Conservation (phyloP, 1,140 invertebrate species). For the Gyrodactylus bullatarudis region DNA sequence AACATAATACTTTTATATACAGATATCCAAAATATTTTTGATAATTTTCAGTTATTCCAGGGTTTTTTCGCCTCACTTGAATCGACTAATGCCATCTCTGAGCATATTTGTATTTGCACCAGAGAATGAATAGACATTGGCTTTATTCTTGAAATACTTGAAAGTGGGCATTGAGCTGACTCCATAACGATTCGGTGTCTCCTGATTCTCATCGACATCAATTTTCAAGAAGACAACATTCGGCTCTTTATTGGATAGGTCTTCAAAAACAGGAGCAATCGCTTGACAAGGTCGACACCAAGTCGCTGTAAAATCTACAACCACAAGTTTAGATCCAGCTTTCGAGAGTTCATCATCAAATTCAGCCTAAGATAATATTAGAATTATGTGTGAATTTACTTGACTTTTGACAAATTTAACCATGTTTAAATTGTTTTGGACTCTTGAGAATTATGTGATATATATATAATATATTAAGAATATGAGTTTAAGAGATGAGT, state of each 20-base stretch:
- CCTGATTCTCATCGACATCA: slow-evolving; percentile 30
- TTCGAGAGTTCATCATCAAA: slow-evolving; percentile 42
- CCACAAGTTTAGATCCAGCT: slow-evolving; percentile 49
- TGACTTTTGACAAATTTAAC: neutral
- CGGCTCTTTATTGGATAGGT: slow-evolving; percentile 44
- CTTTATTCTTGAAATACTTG: slow-evolving; percentile 53
- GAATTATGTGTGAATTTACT: neutral
- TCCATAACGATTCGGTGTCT: slow-evolving; percentile 43
- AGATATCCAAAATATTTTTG: too few relatives aligned
- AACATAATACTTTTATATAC: too few relatives aligned
- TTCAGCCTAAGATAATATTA: slow-evolving; percentile 31
- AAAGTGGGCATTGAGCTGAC: slow-evolving; percentile 90
- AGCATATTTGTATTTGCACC: slow-evolving; percentile 9
- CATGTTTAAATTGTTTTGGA: neutral
- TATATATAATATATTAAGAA: too few relatives aligned
- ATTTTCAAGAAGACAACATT: slow-evolving; percentile 68
- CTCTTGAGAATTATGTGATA: too few relatives aligned
- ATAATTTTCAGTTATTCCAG: too few relatives aligned
- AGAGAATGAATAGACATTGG: slow-evolving; percentile 13
- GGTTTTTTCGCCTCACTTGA: slow-evolving; percentile 29
- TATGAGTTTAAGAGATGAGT: too few relatives aligned
- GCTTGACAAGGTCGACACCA: slow-evolving; percentile 59
- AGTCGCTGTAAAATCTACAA: slow-evolving; percentile 43
- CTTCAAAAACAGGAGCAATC: slow-evolving; percentile 57
- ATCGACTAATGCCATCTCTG: slow-evolving; percentile 18